phyloP scores from a whole-genome alignment of 2,113 vertebrate genomes.

The Toxostoma redivivum region DNA sequence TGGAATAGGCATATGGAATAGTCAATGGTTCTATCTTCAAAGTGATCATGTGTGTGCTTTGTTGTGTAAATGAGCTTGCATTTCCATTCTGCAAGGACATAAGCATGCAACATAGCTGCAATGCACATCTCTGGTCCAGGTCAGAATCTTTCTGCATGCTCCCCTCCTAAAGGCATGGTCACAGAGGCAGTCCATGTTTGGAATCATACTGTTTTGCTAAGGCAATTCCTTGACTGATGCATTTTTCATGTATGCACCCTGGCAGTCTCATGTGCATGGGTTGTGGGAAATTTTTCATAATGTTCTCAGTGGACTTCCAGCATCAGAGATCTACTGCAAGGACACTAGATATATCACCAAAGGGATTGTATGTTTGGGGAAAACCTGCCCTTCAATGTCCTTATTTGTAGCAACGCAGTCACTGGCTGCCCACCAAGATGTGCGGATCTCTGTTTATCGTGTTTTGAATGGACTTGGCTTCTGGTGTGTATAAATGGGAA shows the following conservation, averaged over 20 bases:
- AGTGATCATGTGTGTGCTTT: background rate
- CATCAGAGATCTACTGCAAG: background rate
- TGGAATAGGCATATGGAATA: background rate
- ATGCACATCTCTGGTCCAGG: background rate
- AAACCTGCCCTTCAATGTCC: background rate
- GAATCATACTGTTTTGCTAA: background rate
- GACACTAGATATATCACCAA: background rate
- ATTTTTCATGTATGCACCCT: background rate
- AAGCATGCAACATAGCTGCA: background rate
- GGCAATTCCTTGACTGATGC: background rate
- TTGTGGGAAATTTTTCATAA: background rate
- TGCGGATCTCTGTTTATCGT: background rate
- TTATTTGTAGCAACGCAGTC: background rate
- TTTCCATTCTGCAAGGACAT: background rate
- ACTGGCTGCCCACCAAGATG: background rate
- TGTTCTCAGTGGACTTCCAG: background rate
- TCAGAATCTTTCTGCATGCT: background rate
- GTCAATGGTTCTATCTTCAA: background rate
- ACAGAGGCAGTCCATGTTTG: background rate
- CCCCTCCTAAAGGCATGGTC: background rate
- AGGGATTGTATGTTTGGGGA: background rate
- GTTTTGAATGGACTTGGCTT: background rate
- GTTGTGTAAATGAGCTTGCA: background rate
- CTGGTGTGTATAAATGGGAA: background rate
- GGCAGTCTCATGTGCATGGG: background rate